Evolutionary conservation across 2,888 invertebrate species (phyloP).

Genomic region (Eristalis arbustorum): DNA sequence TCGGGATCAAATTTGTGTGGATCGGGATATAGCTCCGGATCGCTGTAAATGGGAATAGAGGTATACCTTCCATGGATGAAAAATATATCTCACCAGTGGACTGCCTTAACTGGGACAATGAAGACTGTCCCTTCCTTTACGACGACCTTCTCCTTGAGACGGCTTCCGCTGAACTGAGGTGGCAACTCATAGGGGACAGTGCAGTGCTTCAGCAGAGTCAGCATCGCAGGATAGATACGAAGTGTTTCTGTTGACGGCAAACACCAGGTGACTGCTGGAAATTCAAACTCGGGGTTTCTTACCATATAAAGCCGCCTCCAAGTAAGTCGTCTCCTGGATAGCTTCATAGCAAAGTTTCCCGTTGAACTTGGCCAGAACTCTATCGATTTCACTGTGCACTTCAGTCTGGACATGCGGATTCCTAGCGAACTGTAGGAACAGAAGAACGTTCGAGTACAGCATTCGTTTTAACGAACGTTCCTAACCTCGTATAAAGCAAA

Average conservation of each 20-base stretch:
- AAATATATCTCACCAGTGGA: conserved; percentile 73
- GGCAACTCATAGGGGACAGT: conserved; percentile 73
- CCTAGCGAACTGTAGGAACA: conserved; percentile 27
- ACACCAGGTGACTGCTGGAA: no score
- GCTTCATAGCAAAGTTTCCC: conserved; percentile 71
- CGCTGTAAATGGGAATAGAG: conserved; percentile 63
- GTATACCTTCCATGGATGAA: not conserved
- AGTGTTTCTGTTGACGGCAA: conserved; percentile 72
- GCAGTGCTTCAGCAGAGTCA: conserved; percentile 74
- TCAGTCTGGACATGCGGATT: conserved; percentile 71
- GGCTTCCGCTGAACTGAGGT: conserved; percentile 58
- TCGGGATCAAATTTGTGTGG: conserved; percentile 73
- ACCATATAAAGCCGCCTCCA: conserved; percentile 74
- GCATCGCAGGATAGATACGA: conserved; percentile 75
- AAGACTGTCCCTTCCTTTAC: conserved; percentile 72
- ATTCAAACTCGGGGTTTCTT: not conserved
- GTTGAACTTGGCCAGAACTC: conserved; percentile 66
- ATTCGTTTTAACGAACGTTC: not conserved
- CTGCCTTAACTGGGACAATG: conserved; percentile 74
- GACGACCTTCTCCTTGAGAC: conserved; percentile 28
- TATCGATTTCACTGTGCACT: conserved; percentile 73
- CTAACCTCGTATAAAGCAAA: conserved; percentile 74
- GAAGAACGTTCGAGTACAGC: not conserved
- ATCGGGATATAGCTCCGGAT: conserved; percentile 71
- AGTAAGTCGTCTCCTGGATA: conserved; percentile 72